These are phyloP conservation scores for Cydia pomonella DNA, from an alignment of 1,140 invertebrate genomes.

Conservation along the genomic window DNA sequence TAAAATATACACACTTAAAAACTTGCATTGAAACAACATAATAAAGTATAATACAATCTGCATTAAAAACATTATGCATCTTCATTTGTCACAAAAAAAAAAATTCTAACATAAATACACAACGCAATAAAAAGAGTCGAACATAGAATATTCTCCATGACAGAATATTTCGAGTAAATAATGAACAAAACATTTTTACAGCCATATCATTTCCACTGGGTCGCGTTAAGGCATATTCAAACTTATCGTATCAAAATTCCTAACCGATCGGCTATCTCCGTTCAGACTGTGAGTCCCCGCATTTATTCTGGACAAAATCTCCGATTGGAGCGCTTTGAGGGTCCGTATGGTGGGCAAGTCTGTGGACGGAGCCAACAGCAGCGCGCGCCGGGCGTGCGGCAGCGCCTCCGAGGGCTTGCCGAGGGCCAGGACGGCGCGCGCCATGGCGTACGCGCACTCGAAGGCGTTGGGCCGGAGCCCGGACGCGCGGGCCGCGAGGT, in stretches of 20 bases:
- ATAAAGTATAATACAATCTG: not conserved
- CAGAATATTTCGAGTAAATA: not conserved
- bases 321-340: conserved; percentile 64
- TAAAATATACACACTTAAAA: conserved; percentile 1
- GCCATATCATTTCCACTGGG: conserved; percentile 6
- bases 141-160: not conserved
- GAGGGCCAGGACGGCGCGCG: conserved; percentile 91
- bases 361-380: conserved; percentile 65
- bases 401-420: conserved; percentile 79
- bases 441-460: conserved; percentile 95
- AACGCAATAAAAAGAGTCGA: not conserved
- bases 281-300: conserved; percentile 58
- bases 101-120: not conserved
- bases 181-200: not conserved
- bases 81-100: not conserved
- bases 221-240: conserved; percentile 67
- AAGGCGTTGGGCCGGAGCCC: conserved; percentile 91
- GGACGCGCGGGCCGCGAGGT: conserved; percentile 92
- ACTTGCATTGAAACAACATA: not conserved
- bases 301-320: conserved; percentile 67
- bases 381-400: conserved; percentile 80
- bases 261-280: conserved; percentile 60
- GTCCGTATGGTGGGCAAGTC: conserved; percentile 64
- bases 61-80: not conserved
- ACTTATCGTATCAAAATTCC: conserved; percentile 70